Evolutionary conservation across 2,888 invertebrate genomes (phyloP).

Genomic region (Nomada flava): DNA sequence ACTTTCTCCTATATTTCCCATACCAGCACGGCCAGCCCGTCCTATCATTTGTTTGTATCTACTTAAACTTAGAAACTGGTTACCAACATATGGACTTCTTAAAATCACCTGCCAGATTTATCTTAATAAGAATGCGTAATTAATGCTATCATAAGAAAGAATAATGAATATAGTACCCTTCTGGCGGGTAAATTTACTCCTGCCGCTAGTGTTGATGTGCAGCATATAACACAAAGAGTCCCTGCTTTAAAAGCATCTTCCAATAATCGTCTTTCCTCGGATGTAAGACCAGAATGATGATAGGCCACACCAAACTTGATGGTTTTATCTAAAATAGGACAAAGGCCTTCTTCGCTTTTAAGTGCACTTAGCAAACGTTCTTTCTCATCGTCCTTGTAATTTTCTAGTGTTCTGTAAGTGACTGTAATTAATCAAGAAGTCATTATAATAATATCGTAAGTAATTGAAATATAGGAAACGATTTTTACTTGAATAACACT

Average conservation of each 20-base stretch:
- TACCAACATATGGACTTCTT: slow-evolving; percentile 93
- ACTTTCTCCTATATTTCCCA: slow-evolving; percentile 93
- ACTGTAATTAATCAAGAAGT: not conserved
- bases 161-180: slow-evolving; percentile 85
- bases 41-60: slow-evolving; percentile 98
- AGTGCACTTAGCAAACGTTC: slow-evolving; percentile 87
- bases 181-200: slow-evolving; percentile 98
- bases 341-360: slow-evolving; percentile 88
- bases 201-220: slow-evolving; percentile 98
- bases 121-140: not conserved
- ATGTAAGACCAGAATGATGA: slow-evolving; percentile 96
- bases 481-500: slow-evolving; percentile 85
- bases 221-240: slow-evolving; percentile 94
- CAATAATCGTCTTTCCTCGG: slow-evolving; percentile 93
- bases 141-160: not conserved
- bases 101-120: slow-evolving; percentile 88
- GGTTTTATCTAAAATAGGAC: slow-evolving; percentile 88
- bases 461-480: slow-evolving; percentile 11
- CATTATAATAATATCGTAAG: not conserved
- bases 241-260: slow-evolving; percentile 95
- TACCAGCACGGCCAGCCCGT: slow-evolving; percentile 96
- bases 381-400: slow-evolving; percentile 87
- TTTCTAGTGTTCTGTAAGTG: slow-evolving; percentile 85
- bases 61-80: slow-evolving; percentile 89
- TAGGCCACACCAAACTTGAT: slow-evolving; percentile 94